phyloP scores from a whole-genome alignment of 2,113 vertebrate species.

The Grammomys surdaster region DNA sequence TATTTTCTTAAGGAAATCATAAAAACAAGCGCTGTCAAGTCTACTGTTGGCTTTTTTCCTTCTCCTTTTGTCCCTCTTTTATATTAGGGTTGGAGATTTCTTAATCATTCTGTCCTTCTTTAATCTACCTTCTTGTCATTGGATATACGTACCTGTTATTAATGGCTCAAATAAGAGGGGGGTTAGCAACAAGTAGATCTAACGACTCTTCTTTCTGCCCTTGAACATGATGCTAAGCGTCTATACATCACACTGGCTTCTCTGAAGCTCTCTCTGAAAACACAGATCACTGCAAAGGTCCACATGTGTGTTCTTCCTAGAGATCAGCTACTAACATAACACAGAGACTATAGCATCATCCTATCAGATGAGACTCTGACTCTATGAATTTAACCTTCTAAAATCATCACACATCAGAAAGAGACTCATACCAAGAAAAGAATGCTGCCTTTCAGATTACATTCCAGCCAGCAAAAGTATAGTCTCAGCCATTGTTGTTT shows the following conservation, averaged over 20 bases:
- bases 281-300: not conserved
- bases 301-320: not conserved
- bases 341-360: not conserved
- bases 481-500: constrained; percentile 46
- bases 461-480: constrained; percentile 9
- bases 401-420: constrained; percentile 36
- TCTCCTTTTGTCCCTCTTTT: not conserved
- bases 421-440: constrained; percentile 45
- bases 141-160: not conserved
- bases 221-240: not conserved
- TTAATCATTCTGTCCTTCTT: not conserved
- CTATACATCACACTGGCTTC: not conserved
- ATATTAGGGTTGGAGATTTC: constrained; percentile 22
- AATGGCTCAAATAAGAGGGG: not conserved
- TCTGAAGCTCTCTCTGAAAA: not conserved
- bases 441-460: constrained; percentile 42
- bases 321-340: not conserved
- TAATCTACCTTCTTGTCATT: not conserved
- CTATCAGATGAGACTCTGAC: not conserved
- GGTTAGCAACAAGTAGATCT: not conserved
- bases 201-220: not conserved
- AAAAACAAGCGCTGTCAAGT: not conserved
- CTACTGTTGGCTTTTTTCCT: not conserved
- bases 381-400: not conserved
- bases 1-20: constrained; percentile 33